Conservation (phyloP, 1,140 invertebrate species). For the Monomorium pharaonis region DNA sequence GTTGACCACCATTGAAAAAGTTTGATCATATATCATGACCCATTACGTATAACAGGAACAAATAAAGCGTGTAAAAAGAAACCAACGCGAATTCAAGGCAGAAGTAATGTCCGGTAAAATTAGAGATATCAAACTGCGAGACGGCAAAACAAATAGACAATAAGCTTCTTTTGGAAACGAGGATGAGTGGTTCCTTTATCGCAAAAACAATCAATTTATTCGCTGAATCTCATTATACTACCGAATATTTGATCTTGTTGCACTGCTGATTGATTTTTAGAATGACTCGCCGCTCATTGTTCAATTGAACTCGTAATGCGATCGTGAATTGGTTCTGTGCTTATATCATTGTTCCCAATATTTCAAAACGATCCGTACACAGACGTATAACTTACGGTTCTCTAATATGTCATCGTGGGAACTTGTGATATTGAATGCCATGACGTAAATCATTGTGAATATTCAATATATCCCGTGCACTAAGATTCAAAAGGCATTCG, state of each 20-base stretch:
- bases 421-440: conserved; percentile 3
- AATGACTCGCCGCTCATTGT: no score
- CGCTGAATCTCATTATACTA: background rate
- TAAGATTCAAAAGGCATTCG: background rate
- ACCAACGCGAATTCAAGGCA: background rate
- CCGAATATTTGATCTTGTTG: background rate
- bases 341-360: background rate
- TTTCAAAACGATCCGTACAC: background rate
- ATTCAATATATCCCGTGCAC: background rate
- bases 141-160: background rate
- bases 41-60: conserved; percentile 7
- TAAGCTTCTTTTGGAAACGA: background rate
- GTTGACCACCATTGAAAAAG: conserved; percentile 25
- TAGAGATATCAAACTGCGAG: background rate
- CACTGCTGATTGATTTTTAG: conserved; percentile 3
- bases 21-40: background rate
- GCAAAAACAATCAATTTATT: background rate
- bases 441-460: background rate
- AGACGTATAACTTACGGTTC: background rate
- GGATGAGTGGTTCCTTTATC: background rate
- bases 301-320: background rate
- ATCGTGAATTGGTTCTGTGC: background rate
- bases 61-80: conserved; percentile 1
- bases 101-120: conserved; percentile 14
- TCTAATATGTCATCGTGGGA: background rate